Evolutionary conservation across 2,888 invertebrate species (phyloP), one percentile per base, ranked within the genome.

Genomic region (Netelia melanura): DNA sequence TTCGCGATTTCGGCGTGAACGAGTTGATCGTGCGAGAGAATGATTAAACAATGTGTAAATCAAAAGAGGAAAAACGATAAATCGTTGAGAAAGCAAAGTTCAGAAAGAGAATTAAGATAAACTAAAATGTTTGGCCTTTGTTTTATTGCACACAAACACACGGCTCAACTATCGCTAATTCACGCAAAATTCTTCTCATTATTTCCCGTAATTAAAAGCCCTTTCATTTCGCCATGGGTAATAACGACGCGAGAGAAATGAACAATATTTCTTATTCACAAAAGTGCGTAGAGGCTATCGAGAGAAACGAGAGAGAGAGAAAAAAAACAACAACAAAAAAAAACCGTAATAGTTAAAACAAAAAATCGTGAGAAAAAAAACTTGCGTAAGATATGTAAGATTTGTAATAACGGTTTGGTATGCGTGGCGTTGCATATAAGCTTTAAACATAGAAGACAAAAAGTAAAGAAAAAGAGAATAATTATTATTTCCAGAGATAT

Each of bases 271-370:
- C 64, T 81, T 83, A 81, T 88, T 88, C 86, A 88, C 83, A 87
- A 89, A 89, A 89, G 88, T 88, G 78, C 83, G 87, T 87, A 90
- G 89, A 91, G 89, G 90, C 90, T 90, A 91, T 71, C 80, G 84
- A 87, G 83, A 86, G 85, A 74, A 54, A 52, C 80, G 75, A 76
- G 71, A 81, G 65, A 81, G 78, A 82, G 71, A 80, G 71, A 86
- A 58, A 21, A 67, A 70, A 76, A 48, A 82, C 58, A 56, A n/a
- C n/a, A n/a, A n/a, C n/a, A 85, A 86, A 0, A 21, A 1, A 21
- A 21, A 85, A 86, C 67, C 87, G 84, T 86, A 86, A 87, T 86
- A 86, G 85, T 88, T 74, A 58, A 62, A 62, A 72, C 62, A 52
- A 30, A 64, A 71, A 62, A 62, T 23, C 44, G 43, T 11, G 54